Conservation (phyloP, 2,888 invertebrate genomes). For the Ormyrus rosae region DNA sequence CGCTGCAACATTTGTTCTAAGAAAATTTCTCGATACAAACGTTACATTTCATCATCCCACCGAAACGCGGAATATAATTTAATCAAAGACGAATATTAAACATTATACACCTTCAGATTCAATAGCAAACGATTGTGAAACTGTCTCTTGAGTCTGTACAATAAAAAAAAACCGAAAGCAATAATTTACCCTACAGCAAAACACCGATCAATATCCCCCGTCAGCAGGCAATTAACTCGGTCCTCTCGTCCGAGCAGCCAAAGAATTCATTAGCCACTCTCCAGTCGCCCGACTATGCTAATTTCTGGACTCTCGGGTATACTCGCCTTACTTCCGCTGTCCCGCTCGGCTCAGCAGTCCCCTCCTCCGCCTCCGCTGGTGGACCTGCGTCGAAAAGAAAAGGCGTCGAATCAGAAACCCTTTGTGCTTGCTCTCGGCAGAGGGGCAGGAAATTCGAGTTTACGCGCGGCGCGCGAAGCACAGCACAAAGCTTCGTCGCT, state of each 20-base stretch:
- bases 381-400: slow-evolving; percentile 24
- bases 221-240: neutral
- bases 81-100: too few relatives aligned
- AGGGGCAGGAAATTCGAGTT: slow-evolving; percentile 37
- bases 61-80: too few relatives aligned
- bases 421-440: neutral
- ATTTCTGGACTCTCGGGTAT: neutral
- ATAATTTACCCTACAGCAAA: neutral
- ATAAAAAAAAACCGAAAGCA: neutral
- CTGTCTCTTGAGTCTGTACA: too few relatives aligned
- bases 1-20: too few relatives aligned
- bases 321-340: too few relatives aligned
- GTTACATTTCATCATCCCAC: too few relatives aligned
- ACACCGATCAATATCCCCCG: neutral
- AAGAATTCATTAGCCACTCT: neutral
- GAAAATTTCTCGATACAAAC: too few relatives aligned
- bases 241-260: neutral
- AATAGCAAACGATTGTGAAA: too few relatives aligned
- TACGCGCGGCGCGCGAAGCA: slow-evolving; percentile 3
- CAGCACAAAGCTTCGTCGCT: neutral
- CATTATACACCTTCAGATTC: too few relatives aligned
- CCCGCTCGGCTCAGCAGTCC: too few relatives aligned
- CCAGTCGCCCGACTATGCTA: neutral
- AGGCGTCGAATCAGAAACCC: slow-evolving; percentile 13
- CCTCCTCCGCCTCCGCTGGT: neutral